Evolutionary conservation across 2,797 vertebrate genomes (phyloP).

Genomic region (Periophthalmus magnuspinnatus): DNA sequence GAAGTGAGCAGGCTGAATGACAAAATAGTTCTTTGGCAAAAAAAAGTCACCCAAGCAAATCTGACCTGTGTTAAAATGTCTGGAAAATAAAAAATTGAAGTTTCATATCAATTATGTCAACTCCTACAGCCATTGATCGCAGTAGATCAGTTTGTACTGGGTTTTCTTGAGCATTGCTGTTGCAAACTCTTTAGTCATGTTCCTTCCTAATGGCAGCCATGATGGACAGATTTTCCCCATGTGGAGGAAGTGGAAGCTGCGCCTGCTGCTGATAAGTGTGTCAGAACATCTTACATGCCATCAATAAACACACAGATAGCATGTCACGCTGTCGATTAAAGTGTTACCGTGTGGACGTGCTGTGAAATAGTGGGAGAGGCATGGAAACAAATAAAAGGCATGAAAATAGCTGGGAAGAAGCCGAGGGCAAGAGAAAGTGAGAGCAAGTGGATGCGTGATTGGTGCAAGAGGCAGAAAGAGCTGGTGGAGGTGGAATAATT

Average conservation of each 20-base stretch:
- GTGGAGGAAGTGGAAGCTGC: constrained; percentile 39
- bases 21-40: too few relatives aligned
- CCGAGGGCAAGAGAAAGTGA: constrained; percentile 14
- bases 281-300: constrained; percentile 25
- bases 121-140: background rate
- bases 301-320: constrained; percentile 23
- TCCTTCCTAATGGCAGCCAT: background rate
- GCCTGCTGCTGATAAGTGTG: constrained; percentile 31
- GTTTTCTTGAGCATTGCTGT: background rate
- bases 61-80: too few relatives aligned
- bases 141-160: background rate
- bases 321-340: constrained; percentile 10
- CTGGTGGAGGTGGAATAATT: constrained; percentile 74
- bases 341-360: background rate
- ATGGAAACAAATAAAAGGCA: constrained; percentile 17
- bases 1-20: too few relatives aligned
- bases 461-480: constrained; percentile 49
- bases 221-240: constrained; percentile 19
- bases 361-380: background rate
- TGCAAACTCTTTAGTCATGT: constrained; percentile 4
- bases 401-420: constrained; percentile 22
- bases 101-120: background rate
- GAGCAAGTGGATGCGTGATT: constrained; percentile 40
- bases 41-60: too few relatives aligned
- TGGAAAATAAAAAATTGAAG: background rate